Conservation (phyloP, 2,113 vertebrate genomes). For the Oncorhynchus nerka region DNA sequence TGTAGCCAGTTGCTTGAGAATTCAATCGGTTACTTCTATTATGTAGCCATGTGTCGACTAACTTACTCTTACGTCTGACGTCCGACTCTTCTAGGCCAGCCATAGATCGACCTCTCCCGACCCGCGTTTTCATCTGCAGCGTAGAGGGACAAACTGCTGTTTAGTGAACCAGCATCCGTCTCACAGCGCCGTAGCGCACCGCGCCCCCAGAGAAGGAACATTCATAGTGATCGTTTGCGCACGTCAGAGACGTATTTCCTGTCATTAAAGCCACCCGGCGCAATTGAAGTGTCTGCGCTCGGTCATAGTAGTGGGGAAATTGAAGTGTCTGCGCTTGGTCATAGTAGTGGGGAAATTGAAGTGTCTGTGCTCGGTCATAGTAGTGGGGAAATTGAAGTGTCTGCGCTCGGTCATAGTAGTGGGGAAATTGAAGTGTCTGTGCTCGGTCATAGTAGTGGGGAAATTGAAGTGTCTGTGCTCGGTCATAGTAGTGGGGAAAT, state of each 20-base stretch:
- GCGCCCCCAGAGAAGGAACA: slow-evolving; percentile 28
- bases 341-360: too few relatives aligned
- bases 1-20: too few relatives aligned
- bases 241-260: slow-evolving; percentile 61
- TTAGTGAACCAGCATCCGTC: slow-evolving; percentile 58
- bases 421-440: slow-evolving; percentile 62
- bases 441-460: slow-evolving; percentile 51
- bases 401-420: too few relatives aligned
- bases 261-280: slow-evolving; percentile 68
- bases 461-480: too few relatives aligned
- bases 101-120: slow-evolving; percentile 52
- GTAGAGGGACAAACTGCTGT: slow-evolving; percentile 31
- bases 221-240: slow-evolving; percentile 54
- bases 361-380: too few relatives aligned
- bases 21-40: too few relatives aligned
- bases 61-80: too few relatives aligned
- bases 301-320: slow-evolving; percentile 56
- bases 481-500: too few relatives aligned
- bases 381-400: slow-evolving; percentile 55
- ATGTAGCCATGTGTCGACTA: too few relatives aligned
- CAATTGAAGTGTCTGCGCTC: slow-evolving; percentile 66
- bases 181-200: slow-evolving; percentile 2
- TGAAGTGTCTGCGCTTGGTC: too few relatives aligned
- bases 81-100: slow-evolving; percentile 38
- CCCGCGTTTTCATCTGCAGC: slow-evolving; percentile 11